A percentile compares a stretch with the other conserved stretches of the same genome.
Conservation (phyloP, 2,888 invertebrate species). For the Pyrocoelia pectoralis region DNA sequence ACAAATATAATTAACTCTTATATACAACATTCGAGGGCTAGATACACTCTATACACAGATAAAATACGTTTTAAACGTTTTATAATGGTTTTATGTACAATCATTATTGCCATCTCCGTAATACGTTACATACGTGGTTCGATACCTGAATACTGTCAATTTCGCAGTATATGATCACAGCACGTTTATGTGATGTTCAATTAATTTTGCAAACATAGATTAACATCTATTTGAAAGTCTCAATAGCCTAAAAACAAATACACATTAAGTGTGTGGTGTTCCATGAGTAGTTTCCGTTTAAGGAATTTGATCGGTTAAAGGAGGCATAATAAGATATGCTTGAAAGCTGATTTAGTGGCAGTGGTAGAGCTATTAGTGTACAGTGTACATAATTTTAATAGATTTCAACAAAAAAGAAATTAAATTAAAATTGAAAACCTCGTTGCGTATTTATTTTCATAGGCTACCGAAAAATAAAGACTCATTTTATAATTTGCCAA, state of each 20-base stretch:
- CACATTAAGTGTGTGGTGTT: not conserved
- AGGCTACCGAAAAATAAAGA: slow-evolving; percentile 1
- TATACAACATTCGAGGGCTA: slow-evolving; percentile 49
- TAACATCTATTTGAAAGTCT: no score
- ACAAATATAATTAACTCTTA: slow-evolving; percentile 51
- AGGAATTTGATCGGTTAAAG: no score
- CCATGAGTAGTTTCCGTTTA: no score
- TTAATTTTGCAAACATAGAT: not conserved
- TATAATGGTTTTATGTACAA: slow-evolving; percentile 52
- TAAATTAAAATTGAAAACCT: not conserved
- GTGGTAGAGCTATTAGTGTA: slow-evolving; percentile 4
- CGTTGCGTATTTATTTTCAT: not conserved
- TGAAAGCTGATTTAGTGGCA: slow-evolving; percentile 1
- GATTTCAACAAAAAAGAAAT: not conserved
- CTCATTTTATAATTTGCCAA: not conserved
- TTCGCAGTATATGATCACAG: slow-evolving; percentile 41
- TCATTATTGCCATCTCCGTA: slow-evolving; percentile 55
- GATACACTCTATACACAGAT: slow-evolving; percentile 51
- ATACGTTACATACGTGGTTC: slow-evolving; percentile 26
- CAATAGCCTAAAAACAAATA: not conserved
- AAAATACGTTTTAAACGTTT: slow-evolving; percentile 48
- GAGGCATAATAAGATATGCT: not conserved
- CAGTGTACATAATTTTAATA: not conserved
- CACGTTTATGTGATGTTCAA: slow-evolving; percentile 36
- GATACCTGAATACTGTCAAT: slow-evolving; percentile 27